Evolutionary conservation across 1,140 invertebrate genomes (phyloP).

Genomic region (Phymastichus coffea): DNA sequence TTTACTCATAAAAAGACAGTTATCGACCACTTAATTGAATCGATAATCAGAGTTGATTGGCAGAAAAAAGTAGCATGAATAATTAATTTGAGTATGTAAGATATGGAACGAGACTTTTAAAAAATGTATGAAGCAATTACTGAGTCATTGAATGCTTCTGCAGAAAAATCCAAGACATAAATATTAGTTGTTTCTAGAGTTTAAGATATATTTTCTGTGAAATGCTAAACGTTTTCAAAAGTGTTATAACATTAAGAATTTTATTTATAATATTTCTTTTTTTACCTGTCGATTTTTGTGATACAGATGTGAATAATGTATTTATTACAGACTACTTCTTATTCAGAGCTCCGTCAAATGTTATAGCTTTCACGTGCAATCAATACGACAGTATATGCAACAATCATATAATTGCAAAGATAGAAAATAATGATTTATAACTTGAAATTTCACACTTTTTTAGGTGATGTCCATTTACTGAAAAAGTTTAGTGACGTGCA

Average conservation of each 20-base stretch:
- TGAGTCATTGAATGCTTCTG: too few species aligned
- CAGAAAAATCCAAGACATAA: too few species aligned
- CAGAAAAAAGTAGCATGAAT: too few species aligned
- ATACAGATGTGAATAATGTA: not conserved
- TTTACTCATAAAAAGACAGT: too few species aligned
- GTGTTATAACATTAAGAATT: not conserved
- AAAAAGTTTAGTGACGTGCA: not conserved
- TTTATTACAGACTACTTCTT: slow-evolving; percentile 14
- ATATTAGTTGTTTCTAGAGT: too few species aligned
- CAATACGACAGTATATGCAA: not conserved
- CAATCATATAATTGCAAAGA: not conserved
- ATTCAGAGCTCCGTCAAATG: not conserved
- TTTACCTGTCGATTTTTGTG: not conserved
- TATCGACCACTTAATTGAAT: too few species aligned
- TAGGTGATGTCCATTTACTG: not conserved
- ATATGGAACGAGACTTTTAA: too few species aligned
- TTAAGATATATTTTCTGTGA: not conserved
- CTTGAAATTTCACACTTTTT: not conserved
- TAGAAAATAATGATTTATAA: not conserved
- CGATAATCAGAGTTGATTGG: too few species aligned
- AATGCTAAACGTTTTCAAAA: not conserved
- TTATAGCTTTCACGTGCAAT: slow-evolving; percentile 6
- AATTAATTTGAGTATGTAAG: too few species aligned
- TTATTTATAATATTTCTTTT: not conserved
- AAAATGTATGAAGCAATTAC: too few species aligned